phyloP scores from a whole-genome alignment of 2,797 vertebrate genomes.

The Decapterus maruadsi region DNA sequence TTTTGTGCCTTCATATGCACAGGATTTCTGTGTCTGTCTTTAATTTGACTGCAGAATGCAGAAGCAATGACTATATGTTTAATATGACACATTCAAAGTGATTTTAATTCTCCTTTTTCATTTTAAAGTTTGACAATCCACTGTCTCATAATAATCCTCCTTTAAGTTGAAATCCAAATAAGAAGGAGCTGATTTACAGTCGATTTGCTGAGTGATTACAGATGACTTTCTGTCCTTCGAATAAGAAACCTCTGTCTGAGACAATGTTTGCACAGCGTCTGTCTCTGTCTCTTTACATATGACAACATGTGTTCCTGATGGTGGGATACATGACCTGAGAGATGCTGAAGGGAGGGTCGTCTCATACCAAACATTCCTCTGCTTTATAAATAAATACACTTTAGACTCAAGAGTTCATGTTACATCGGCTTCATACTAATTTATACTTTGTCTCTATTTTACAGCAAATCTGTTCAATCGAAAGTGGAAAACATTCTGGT shows the following conservation, averaged over 20 bases:
- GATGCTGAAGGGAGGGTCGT: constrained; percentile 76
- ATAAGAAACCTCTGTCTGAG: constrained; percentile 51
- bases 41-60: background rate
- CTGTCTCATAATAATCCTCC: background rate
- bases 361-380: constrained; percentile 83
- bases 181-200: background rate
- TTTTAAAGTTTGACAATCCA: background rate
- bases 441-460: constrained; percentile 83
- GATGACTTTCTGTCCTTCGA: constrained; percentile 3
- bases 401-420: constrained; percentile 77
- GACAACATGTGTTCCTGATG: constrained; percentile 79
- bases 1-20: too few relatives aligned
- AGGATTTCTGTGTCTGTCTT: background rate
- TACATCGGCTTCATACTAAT: constrained; percentile 79
- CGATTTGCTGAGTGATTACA: background rate
- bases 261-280: constrained; percentile 64
- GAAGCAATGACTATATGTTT: too few relatives aligned
- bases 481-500: constrained; percentile 99
- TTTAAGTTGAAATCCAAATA: background rate
- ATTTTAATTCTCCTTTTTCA: background rate
- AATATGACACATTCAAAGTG: background rate
- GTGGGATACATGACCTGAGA: constrained; percentile 79
- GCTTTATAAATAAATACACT: constrained; percentile 88
- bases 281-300: constrained; percentile 73
- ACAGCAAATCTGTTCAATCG: constrained; percentile 98